phyloP scores from a whole-genome alignment of 1,140 invertebrate genomes.

The Drosophila elegans region DNA sequence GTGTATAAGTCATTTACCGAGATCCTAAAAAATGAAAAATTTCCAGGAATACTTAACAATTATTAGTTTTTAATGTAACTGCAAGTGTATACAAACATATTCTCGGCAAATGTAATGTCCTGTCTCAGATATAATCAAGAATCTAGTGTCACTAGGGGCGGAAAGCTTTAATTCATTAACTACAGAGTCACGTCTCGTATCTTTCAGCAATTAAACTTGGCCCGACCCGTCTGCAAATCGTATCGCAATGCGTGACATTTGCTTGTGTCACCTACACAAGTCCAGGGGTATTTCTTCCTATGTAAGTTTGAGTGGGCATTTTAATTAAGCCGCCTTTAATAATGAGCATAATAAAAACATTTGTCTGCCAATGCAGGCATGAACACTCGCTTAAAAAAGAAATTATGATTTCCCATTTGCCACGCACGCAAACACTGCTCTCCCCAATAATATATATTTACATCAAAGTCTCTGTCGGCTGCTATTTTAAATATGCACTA shows the following conservation, averaged over 20 bases:
- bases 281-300: not conserved
- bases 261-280: not conserved
- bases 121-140: too few species aligned
- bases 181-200: conserved; percentile 32
- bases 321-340: conserved; percentile 51
- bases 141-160: not conserved
- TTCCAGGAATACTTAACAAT: too few species aligned
- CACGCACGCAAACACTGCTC: conserved; percentile 12
- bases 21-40: too few species aligned
- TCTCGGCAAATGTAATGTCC: too few species aligned
- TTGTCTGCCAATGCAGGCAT: conserved; percentile 29
- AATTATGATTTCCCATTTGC: conserved; percentile 50
- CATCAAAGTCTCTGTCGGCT: too few species aligned
- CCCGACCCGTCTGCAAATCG: conserved; percentile 3
- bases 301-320: conserved; percentile 27
- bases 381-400: conserved; percentile 21
- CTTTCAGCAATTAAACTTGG: conserved; percentile 32
- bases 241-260: not conserved
- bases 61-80: too few species aligned
- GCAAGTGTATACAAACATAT: too few species aligned
- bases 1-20: too few species aligned
- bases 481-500: conserved; percentile 34
- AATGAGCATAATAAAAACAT: conserved; percentile 50
- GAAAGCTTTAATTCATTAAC: conserved; percentile 31
- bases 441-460: not conserved